A percentile compares a stretch with the other conserved stretches of the same genome.
Evolutionary conservation across 2,888 invertebrate species (phyloP).

Genomic region (Spisula solida): DNA sequence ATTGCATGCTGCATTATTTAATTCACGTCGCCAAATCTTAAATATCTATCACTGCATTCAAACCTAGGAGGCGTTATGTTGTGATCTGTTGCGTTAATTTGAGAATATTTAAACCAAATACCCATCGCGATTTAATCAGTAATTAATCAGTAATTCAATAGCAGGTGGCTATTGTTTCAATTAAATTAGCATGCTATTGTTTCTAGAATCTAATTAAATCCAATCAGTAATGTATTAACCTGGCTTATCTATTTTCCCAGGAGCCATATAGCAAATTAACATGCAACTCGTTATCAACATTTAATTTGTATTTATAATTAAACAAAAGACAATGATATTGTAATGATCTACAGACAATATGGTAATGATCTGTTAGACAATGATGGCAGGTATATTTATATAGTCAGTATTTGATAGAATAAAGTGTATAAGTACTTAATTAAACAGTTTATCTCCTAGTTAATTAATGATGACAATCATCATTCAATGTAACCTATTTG

Average conservation of each 20-base stretch:
- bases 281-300: constrained; percentile 28
- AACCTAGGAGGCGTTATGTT: constrained; percentile 1
- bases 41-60: constrained; percentile 36
- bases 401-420: too few species aligned
- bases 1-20: constrained; percentile 8
- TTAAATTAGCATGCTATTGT: constrained; percentile 19
- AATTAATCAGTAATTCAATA: constrained; percentile 29
- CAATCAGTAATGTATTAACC: constrained; percentile 37
- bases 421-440: too few species aligned
- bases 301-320: constrained; percentile 18
- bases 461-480: too few species aligned
- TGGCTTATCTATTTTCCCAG: constrained; percentile 46
- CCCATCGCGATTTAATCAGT: constrained; percentile 3
- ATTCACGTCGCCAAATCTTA: constrained; percentile 13
- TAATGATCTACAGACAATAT: not conserved
- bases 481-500: too few species aligned
- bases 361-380: too few species aligned
- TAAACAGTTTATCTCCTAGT: too few species aligned
- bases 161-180: constrained; percentile 29
- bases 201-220: constrained; percentile 27
- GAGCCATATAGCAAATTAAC: constrained; percentile 35
- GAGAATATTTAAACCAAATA: constrained; percentile 33
- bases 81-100: constrained; percentile 32
- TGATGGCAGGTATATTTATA: too few species aligned
- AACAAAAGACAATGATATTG: not conserved